A percentile compares a stretch with the other conserved stretches of the same genome.
phyloP scores from a whole-genome alignment of 2,113 vertebrate species.

The Ursus arctos region DNA sequence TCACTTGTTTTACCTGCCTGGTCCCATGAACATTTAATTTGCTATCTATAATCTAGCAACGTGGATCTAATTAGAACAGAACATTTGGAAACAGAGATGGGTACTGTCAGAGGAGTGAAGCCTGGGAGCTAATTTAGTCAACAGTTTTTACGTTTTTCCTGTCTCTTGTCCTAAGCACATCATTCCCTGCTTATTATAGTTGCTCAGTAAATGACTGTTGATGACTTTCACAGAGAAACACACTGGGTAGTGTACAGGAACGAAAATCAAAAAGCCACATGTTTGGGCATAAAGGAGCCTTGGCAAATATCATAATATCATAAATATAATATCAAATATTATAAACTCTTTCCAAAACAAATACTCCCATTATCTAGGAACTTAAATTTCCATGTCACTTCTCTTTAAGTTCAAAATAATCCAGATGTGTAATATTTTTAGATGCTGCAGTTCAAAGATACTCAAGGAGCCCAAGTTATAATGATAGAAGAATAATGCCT shows the following conservation, averaged over 20 bases:
- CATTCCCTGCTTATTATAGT: background rate
- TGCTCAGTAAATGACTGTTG: background rate
- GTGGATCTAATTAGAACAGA: background rate
- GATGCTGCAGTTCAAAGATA: background rate
- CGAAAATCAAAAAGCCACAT: background rate
- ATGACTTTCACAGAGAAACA: background rate
- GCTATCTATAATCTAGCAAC: background rate
- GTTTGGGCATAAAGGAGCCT: background rate
- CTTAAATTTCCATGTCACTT: background rate
- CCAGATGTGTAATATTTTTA: background rate
- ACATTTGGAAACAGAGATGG: background rate
- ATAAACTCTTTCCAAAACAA: background rate
- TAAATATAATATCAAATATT: background rate
- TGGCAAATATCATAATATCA: background rate
- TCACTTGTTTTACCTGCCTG: background rate
- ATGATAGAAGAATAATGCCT: background rate
- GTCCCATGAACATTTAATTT: background rate
- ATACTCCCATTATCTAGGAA: background rate
- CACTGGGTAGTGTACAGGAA: background rate
- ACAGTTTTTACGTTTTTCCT: background rate
- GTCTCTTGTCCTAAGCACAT: slow-evolving; percentile 11
- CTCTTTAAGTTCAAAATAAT: background rate
- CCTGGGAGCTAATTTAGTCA: background rate
- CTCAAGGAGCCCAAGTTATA: background rate
- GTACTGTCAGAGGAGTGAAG: background rate